Conservation (phyloP, 2,797 vertebrate species). For the Thunnus albacares region DNA sequence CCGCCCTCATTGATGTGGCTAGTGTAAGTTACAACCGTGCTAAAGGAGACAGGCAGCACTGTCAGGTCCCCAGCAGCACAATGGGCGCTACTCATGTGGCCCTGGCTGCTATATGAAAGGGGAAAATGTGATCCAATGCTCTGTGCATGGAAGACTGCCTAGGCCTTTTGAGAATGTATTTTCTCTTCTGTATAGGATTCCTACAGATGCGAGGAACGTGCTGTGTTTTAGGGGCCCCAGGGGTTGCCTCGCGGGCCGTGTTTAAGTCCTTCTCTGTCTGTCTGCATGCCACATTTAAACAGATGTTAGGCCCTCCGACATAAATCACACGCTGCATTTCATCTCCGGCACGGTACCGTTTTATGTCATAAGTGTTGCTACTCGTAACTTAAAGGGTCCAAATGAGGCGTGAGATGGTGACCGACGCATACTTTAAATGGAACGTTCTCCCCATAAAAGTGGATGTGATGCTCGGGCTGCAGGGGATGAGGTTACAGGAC, state of each 20-base stretch:
- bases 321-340: conserved; percentile 82
- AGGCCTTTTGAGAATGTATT: conserved; percentile 70
- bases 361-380: conserved; percentile 79
- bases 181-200: conserved; percentile 76
- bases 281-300: conserved; percentile 78
- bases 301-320: conserved; percentile 78
- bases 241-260: conserved; percentile 60
- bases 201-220: conserved; percentile 72
- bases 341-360: conserved; percentile 70
- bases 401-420: conserved; percentile 80
- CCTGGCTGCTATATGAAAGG: conserved; percentile 78
- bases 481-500: conserved; percentile 22
- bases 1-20: conserved; percentile 66
- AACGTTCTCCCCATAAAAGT: conserved; percentile 65
- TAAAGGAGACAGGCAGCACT: conserved; percentile 68
- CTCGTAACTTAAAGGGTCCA: conserved; percentile 75
- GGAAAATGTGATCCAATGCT: conserved; percentile 81
- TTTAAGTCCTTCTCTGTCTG: conserved; percentile 71
- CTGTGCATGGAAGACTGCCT: conserved; percentile 71
- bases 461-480: conserved; percentile 17
- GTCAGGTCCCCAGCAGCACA: conserved; percentile 77
- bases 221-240: conserved; percentile 72
- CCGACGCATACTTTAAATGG: conserved; percentile 61
- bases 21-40: conserved; percentile 76
- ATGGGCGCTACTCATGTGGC: conserved; percentile 80